Percentiles rank a stretch among this genome's conserved stretches.
These are phyloP conservation scores for Epicauta chinensis DNA, from an alignment of 1,140 invertebrate species.

Conservation along the genomic window DNA sequence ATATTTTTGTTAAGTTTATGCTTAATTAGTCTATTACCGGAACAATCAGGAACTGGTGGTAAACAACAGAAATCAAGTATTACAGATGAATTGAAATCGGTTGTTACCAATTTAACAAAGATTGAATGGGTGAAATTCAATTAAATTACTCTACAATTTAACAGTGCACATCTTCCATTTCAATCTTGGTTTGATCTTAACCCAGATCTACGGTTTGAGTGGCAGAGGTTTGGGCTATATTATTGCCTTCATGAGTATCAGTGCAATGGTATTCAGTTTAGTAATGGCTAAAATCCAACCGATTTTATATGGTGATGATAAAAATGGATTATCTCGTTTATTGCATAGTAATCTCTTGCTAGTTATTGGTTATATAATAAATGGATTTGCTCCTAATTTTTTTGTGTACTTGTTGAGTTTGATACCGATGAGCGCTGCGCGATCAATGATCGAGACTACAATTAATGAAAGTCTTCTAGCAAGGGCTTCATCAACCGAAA, in stretches of 20 bases:
- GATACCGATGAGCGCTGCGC: constrained; percentile 7
- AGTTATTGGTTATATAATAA: constrained; percentile 22
- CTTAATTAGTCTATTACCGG: not conserved
- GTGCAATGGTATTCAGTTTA: constrained; percentile 3
- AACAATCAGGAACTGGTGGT: constrained; percentile 2
- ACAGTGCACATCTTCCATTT: constrained; percentile 16
- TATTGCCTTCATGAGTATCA: constrained; percentile 11
- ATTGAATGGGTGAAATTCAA: not conserved
- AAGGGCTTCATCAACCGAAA: constrained; percentile 11
- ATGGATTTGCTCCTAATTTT: constrained; percentile 7
- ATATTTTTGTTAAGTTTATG: constrained; percentile 10
- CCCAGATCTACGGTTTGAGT: constrained; percentile 9
- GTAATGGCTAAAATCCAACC: constrained; percentile 9
- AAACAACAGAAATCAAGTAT: constrained; percentile 1
- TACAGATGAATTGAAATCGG: not conserved
- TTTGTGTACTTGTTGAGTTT: constrained; percentile 12
- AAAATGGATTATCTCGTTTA: constrained; percentile 13
- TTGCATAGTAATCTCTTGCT: constrained; percentile 14
- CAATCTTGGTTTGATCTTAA: constrained; percentile 11
- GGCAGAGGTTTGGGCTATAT: constrained; percentile 14
- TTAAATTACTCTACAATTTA: constrained; percentile 16
- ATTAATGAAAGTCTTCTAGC: constrained; percentile 14
- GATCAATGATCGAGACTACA: constrained; percentile 14
- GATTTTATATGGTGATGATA: constrained; percentile 16
- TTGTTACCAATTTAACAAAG: constrained; percentile 3